Conservation (phyloP, 1,140 invertebrate species). For the Drosophila kurseongensis region DNA sequence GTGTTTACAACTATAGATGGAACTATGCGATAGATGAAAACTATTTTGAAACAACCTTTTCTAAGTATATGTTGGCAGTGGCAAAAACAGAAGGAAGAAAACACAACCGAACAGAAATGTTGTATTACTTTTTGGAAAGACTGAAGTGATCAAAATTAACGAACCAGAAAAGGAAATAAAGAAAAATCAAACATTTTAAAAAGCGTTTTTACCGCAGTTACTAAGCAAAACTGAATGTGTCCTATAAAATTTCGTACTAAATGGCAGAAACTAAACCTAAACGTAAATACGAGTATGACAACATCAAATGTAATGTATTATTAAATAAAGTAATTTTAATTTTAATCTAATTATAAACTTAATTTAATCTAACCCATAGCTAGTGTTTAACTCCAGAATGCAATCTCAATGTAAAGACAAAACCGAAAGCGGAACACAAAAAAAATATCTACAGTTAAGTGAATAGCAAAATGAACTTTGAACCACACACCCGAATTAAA, state of each 20-base stretch:
- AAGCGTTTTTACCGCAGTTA: conserved; percentile 51
- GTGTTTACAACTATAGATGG: conserved; percentile 46
- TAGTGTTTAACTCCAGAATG: conserved; percentile 62
- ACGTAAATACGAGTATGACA: conserved; percentile 42
- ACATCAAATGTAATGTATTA: conserved; percentile 65
- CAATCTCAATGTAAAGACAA: conserved; percentile 70
- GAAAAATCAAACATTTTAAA: conserved; percentile 51
- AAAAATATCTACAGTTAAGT: conserved; percentile 42
- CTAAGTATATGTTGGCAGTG: conserved; percentile 36
- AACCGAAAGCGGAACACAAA: conserved; percentile 16
- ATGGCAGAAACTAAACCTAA: conserved; percentile 58
- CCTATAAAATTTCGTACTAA: conserved; percentile 75
- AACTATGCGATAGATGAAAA: conserved; percentile 55
- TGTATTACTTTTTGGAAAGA: conserved; percentile 77
- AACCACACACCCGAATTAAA: conserved; percentile 35
- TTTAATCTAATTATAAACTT: conserved; percentile 26
- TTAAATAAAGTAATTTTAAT: conserved; percentile 46
- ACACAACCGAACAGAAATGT: conserved; percentile 21
- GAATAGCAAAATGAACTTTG: conserved; percentile 44
- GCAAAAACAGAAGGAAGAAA: conserved; percentile 10
- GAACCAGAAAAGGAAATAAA: conserved; percentile 31
- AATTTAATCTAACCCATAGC: conserved; percentile 48
- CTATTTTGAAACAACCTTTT: conserved; percentile 51
- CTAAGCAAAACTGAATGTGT: conserved; percentile 78
- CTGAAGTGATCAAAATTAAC: conserved; percentile 80